Evolutionary conservation across 2,797 vertebrate genomes (phyloP).

Genomic region (Eptatretus atami): DNA sequence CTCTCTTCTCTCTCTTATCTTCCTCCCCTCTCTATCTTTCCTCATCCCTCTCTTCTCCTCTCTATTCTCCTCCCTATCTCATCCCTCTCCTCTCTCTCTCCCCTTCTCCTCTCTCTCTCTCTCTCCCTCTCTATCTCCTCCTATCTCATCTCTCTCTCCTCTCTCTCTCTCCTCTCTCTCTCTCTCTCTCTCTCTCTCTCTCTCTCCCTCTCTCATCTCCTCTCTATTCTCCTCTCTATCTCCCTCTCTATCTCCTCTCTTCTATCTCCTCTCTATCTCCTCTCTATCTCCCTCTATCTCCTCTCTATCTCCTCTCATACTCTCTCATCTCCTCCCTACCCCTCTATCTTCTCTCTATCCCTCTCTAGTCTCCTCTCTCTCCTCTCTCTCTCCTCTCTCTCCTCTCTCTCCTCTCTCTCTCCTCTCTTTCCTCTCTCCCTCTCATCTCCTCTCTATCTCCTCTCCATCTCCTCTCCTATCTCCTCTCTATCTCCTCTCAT

Average conservation of each 20-base stretch:
- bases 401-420: background rate
- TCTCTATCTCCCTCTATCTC: background rate
- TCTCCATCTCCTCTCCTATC: background rate
- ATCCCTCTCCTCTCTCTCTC: background rate
- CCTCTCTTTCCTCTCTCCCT: no score
- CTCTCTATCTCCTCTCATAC: background rate
- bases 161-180: background rate
- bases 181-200: background rate
- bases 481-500: background rate
- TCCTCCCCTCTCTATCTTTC: background rate
- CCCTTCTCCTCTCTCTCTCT: background rate
- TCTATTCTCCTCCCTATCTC: background rate
- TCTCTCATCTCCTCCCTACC: background rate
- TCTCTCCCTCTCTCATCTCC: background rate
- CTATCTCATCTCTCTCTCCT: background rate
- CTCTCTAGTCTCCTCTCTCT: no score
- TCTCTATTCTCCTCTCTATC: background rate
- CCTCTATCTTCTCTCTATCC: background rate
- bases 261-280: background rate
- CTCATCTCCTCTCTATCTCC: background rate
- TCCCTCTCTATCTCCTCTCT: background rate
- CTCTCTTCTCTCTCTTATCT: no score
- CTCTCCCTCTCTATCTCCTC: background rate
- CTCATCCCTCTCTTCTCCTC: background rate
- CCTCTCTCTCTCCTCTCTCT: no score